Evolutionary conservation across 2,113 vertebrate species (phyloP), one percentile per base, ranked within the genome.

Genomic region (Microcebus lehilahytsara): DNA sequence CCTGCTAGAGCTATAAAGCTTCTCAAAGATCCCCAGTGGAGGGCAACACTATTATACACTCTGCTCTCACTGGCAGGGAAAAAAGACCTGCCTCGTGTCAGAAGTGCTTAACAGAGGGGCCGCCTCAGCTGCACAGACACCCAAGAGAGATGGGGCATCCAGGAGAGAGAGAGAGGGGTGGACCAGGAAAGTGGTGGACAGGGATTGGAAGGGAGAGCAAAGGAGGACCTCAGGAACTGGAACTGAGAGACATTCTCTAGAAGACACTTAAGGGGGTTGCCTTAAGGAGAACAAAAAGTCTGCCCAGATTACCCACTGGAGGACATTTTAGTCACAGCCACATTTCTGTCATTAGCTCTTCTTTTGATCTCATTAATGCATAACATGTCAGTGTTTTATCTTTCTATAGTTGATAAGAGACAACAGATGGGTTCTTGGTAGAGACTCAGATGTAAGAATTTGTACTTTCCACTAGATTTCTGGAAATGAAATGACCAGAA

Each of bases 1-100:
- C 98, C 98, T 98, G 98, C 98, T 98, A 98, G 98, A 98, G 98
- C 98, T 97, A 98, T 98, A 98, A 98, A 98, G 99, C 98, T 97
- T 97, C 98, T 97, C 98, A 96, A 94, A 98, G 98, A 98, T 99
- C 98, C 98, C 99, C 85, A 13, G 97, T 96, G 98, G 98, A 99
- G 98, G 98, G 98, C 98, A 98, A 98, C 97, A 84, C 98, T 97
- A 98, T 99, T 98, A 98, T 98, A 98, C 98, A 97, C 98, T 97
- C 98, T 92, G 97, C 94, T 97, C 97, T 97, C 94, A 94, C 96
- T 98, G 93, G 88, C 96, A 97, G 96, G 97, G 96, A 97, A 98
- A 98, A 97, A 97, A 97, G 98, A 96, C 96, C 96, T 22, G 97
- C 66, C 97, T 96, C 91, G 86, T 96, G 95, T 81, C 94, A 85